These are phyloP conservation scores for Galendromus occidentalis DNA, from an alignment of 1,140 invertebrate genomes.

Conservation along the genomic window DNA sequence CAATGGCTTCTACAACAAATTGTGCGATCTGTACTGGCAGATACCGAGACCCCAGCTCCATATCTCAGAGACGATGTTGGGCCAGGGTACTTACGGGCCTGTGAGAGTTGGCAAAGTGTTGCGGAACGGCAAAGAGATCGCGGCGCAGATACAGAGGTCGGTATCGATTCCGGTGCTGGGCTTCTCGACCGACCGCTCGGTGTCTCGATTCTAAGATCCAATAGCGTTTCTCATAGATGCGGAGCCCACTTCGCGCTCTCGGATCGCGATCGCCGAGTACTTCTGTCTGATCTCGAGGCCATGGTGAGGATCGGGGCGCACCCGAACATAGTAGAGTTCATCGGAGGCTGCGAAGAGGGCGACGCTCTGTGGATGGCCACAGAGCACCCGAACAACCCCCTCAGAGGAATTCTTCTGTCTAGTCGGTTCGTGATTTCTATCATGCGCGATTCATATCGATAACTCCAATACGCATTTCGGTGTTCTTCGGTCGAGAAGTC, in stretches of 20 bases:
- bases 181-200: not conserved
- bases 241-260: constrained; percentile 16
- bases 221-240: constrained; percentile 12
- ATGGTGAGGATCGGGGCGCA: constrained; percentile 44
- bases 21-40: constrained; percentile 48
- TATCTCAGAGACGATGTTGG: constrained; percentile 43
- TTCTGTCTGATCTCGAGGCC: constrained; percentile 49
- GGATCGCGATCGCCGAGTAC: constrained; percentile 23
- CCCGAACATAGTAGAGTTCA: constrained; percentile 45
- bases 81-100: constrained; percentile 49
- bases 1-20: constrained; percentile 45
- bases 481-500: not conserved
- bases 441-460: not conserved
- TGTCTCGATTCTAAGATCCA: constrained; percentile 10
- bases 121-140: constrained; percentile 15
- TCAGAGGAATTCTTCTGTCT: not conserved
- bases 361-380: constrained; percentile 15
- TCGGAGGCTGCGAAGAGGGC: constrained; percentile 54
- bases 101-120: constrained; percentile 30
- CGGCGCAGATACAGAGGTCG: constrained; percentile 20
- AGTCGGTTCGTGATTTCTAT: not conserved
- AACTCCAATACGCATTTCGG: not conserved
- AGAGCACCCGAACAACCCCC: constrained; percentile 1
- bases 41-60: constrained; percentile 46
- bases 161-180: not conserved